A percentile compares a stretch with the other conserved stretches of the same genome.
These are phyloP conservation scores for Gisinianus flammeolus DNA, from an alignment of 2,888 invertebrate genomes.

Conservation along the genomic window DNA sequence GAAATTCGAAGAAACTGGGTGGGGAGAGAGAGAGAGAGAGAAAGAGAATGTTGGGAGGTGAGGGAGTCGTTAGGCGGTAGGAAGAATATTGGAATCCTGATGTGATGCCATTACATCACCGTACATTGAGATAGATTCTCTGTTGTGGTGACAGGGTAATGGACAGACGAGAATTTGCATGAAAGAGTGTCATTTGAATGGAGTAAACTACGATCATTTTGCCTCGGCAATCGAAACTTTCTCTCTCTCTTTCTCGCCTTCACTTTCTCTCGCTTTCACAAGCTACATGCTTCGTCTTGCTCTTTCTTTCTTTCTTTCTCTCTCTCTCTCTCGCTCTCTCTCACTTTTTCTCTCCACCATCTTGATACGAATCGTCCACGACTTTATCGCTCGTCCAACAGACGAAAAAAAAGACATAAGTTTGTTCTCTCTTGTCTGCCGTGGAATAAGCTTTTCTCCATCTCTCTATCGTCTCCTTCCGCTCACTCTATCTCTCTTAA, in stretches of 20 bases:
- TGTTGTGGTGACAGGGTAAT: constrained; percentile 48
- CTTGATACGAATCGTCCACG: constrained; percentile 43
- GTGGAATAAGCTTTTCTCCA: background rate
- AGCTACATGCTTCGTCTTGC: background rate
- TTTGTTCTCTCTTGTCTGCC: constrained; percentile 1
- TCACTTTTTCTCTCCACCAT: background rate
- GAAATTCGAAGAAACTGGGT: no score
- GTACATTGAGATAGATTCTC: constrained; percentile 51
- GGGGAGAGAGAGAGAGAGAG: background rate
- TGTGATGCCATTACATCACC: constrained; percentile 27
- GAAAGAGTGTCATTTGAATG: constrained; percentile 42
- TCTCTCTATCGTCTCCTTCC: constrained; percentile 3
- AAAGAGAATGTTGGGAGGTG: no score
- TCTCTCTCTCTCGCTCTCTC: constrained; percentile 18
- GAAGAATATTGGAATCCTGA: constrained; percentile 14
- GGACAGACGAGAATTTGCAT: constrained; percentile 41
- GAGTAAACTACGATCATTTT: constrained; percentile 4
- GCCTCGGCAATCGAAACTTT: background rate
- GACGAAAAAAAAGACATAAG: constrained; percentile 26
- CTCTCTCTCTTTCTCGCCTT: background rate
- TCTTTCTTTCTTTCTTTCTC: constrained; percentile 16
- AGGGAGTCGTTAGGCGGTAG: background rate
- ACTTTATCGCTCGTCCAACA: constrained; percentile 47
- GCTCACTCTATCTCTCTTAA: constrained; percentile 7
- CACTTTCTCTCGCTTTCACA: constrained; percentile 15